Evolutionary conservation across 2,113 vertebrate genomes (phyloP), one percentile per base, ranked within the genome.

Genomic region (Ciconia stormi): DNA sequence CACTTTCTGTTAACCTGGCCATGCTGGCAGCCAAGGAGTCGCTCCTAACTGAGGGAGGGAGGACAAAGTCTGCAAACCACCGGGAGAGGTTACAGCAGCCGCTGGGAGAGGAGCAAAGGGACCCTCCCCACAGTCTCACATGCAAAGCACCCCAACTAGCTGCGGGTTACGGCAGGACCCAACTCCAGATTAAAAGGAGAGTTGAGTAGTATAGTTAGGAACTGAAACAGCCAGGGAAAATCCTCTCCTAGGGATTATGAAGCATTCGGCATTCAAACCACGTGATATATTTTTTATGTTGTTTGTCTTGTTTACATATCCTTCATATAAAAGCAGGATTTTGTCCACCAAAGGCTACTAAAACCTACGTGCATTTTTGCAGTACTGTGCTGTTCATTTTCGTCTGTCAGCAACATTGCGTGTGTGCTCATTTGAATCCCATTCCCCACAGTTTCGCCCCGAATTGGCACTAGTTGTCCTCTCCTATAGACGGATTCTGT

Each of bases 301-400:
- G 72, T 58, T 89, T 82, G 58, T 46, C 84, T 87, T 89, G 91
- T 85, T 89, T 95, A 67, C 44, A n/a, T 74, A 95, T 66, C 50
- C 67, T 71, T 93, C 87, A 15, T 50, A 96, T 71, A 77, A 91
- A 93, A 93, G 61, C 81, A 58, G 52, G 55, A 62, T 97, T 94
- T 93, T 62, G 78, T 89, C 82, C 91, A 90, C 84, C 74, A 77
- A 95, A 95, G 93, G 84, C 82, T 46, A 55, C 89, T 90, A 95
- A 94, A 91, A 94, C 71, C 84, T 93, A 62, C 2, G 1, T 56
- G 78, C 70, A 25, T 73, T 91, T 93, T 80, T 73, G 81, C 71
- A 90, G 87, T 10, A 42, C 84, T 27, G 21, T 8, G 70, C 81
- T 70, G 81, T 47, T 92, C 8, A 0, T 72, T 95, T 94, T 66